Evolutionary conservation across 2,797 vertebrate genomes (phyloP), one percentile per base, ranked within the genome.

Genomic region (Ctenopoma multispine): DNA sequence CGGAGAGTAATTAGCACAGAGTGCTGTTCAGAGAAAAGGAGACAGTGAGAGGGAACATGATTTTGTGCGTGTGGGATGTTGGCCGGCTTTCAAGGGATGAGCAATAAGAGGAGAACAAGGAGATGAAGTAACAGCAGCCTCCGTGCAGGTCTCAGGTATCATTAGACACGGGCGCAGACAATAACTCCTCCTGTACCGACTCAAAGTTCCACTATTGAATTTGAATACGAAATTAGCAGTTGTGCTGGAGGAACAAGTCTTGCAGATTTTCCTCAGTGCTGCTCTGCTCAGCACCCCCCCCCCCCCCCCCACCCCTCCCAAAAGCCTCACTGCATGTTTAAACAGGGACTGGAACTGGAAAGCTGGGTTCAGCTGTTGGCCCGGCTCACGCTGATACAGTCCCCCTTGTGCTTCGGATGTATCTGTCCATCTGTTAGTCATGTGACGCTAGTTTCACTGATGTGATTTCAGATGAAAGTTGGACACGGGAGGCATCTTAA

Each of bases 1-100:
- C 88, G 47, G 77, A 17, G 77, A 81, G 87, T 86, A 91, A 92
- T 92, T 90, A 90, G 83, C 80, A 88, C 82, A 81, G 79, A 85
- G 80, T 80, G 84, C 71, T 79, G 77, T 74, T 81, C 72, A 68
- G 77, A 79, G 82, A 87, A 67, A 66, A 77, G 61, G 36, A 60
- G 82, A 61, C 77, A 75, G 71, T 49, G 79, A 74, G 64, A 77
- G 78, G 34, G 63, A 40, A 71, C 62, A 50, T 75, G 70, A 57
- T 82, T 78, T 69, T 60, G 58, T 74, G 46, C 60, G 49, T 63
- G 58, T 72, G 74, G 81, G 87, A 77, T 79, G 85, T 72, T 86
- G 90, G 86, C 79, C 71, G 50, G 82, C 18, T 81, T 88, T 89
- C 85, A 90, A 54, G 74, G 69, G 79, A 85, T 77, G 82, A 89